Evolutionary conservation across 2,888 invertebrate species (phyloP).

Genomic region (Dinocampus coccinellae): DNA sequence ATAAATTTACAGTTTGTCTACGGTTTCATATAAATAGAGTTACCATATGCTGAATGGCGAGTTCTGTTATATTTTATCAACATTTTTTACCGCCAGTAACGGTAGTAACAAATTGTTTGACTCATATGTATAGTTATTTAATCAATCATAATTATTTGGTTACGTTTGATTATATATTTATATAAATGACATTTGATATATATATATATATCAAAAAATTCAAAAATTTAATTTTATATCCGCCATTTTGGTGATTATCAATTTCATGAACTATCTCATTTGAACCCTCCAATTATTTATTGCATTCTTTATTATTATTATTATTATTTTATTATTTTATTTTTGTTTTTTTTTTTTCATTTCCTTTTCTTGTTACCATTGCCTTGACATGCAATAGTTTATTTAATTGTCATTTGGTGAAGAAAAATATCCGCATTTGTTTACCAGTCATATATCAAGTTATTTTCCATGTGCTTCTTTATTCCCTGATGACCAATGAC

Average conservation of each 20-base stretch:
- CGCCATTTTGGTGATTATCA: not conserved
- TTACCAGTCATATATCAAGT: not conserved
- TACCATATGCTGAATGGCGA: not conserved
- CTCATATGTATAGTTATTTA: not conserved
- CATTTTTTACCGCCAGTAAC: not conserved
- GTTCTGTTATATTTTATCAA: not conserved
- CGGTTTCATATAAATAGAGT: not conserved
- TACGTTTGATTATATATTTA: not conserved
- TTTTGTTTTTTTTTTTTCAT: not conserved
- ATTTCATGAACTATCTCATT: not conserved
- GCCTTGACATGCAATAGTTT: not conserved
- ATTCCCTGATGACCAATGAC: conserved; percentile 2
- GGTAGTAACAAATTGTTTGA: not conserved
- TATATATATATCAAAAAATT: too few species aligned
- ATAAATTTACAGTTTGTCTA: not conserved
- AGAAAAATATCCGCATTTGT: not conserved
- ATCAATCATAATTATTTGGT: not conserved
- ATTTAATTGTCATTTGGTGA: not conserved
- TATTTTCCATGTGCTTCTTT: conserved; percentile 14
- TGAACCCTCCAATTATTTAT: too few species aligned
- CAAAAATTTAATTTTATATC: not conserved
- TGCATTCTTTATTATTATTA: too few species aligned
- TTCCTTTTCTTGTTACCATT: not conserved
- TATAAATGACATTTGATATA: not conserved
- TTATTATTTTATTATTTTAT: not conserved